Conservation (phyloP, 1,140 invertebrate species). For the Leptestheria dahalacensis region DNA sequence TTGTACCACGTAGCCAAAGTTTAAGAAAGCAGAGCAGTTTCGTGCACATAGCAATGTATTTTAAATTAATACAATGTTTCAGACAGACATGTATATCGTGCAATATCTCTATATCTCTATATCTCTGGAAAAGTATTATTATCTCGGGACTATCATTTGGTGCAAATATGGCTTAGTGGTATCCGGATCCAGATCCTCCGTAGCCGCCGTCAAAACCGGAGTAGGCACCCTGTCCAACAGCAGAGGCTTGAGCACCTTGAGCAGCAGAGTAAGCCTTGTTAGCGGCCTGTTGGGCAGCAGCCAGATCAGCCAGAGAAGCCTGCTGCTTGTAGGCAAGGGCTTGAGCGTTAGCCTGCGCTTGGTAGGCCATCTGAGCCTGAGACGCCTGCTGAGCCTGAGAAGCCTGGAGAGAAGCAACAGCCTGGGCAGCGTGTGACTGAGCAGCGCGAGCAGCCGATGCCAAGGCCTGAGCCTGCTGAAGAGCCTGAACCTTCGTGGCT, state of each 20-base stretch:
- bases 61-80: too few species aligned
- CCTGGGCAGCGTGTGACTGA: constrained; percentile 21
- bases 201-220: constrained; percentile 12
- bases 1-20: too few species aligned
- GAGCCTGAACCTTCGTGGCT: constrained; percentile 22
- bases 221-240: background rate
- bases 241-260: constrained; percentile 20
- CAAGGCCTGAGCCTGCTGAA: constrained; percentile 22
- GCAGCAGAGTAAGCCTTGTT: constrained; percentile 21
- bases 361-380: constrained; percentile 22
- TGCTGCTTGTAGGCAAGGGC: constrained; percentile 22
- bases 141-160: background rate
- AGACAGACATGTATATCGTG: background rate
- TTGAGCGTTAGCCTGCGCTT: constrained; percentile 23
- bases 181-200: background rate
- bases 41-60: too few species aligned
- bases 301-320: constrained; percentile 21
- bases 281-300: constrained; percentile 22
- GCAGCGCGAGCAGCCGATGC: constrained; percentile 20
- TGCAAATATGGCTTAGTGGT: background rate
- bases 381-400: constrained; percentile 18
- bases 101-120: background rate
- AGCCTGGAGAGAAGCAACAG: constrained; percentile 19
- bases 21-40: too few species aligned
- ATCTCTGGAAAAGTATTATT: background rate